Percentiles rank a stretch among this genome's conserved stretches.
Conservation (phyloP, 1,140 invertebrate species). For the Eumaeus atala region DNA sequence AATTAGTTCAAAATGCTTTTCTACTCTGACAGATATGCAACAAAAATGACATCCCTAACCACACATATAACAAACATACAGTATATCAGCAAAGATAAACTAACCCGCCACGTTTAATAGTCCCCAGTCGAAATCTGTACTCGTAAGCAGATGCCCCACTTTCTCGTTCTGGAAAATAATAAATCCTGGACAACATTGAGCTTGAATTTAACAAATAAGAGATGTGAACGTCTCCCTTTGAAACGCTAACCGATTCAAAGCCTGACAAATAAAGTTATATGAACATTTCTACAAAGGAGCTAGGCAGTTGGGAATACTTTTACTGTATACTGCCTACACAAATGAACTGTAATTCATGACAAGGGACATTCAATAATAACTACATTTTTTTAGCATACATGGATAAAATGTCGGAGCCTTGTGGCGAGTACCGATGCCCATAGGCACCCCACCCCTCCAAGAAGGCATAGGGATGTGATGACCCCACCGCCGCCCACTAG, state of each 20-base stretch:
- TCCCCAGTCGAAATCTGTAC: constrained; percentile 18
- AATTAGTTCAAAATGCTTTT: no score
- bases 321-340: no score
- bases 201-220: constrained; percentile 25
- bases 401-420: no score
- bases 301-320: no score
- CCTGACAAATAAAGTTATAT: not conserved
- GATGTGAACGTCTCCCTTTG: constrained; percentile 2
- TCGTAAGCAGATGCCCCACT: constrained; percentile 30
- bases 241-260: not conserved
- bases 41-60: not conserved
- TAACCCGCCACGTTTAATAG: constrained; percentile 4
- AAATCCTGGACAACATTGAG: constrained; percentile 30
- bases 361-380: no score
- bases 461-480: no score
- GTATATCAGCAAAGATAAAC: constrained; percentile 2
- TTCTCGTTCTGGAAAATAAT: constrained; percentile 35
- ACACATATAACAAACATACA: not conserved
- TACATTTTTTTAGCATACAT: no score
- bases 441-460: no score
- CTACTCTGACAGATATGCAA: no score
- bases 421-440: no score
- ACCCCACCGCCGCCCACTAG: no score
- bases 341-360: no score
- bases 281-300: not conserved